phyloP scores from a whole-genome alignment of 1,140 invertebrate species.

The Amyelois transitella region DNA sequence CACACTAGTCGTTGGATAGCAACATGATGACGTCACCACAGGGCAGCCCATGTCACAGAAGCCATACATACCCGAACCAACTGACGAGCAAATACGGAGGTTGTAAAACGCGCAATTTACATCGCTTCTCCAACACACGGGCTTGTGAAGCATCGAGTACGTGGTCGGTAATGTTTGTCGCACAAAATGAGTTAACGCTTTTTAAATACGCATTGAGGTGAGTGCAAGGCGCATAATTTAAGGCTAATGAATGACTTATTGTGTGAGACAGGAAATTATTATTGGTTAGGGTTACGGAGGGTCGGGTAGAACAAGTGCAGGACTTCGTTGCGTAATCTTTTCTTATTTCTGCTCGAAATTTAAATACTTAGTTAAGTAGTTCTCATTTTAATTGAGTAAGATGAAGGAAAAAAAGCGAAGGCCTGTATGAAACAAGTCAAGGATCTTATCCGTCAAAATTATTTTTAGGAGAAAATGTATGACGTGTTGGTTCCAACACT shows the following conservation, averaged over 20 bases:
- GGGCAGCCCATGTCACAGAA: conserved; percentile 58
- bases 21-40: conserved; percentile 53
- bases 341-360: background rate
- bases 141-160: conserved; percentile 20
- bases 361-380: too few relatives aligned
- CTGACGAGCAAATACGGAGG: conserved; percentile 25
- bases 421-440: too few relatives aligned
- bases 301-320: conserved; percentile 4
- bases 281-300: conserved; percentile 47
- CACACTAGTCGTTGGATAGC: conserved; percentile 28
- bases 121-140: conserved; percentile 35
- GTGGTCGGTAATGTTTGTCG: conserved; percentile 26
- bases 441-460: too few relatives aligned
- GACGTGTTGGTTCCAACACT: too few relatives aligned
- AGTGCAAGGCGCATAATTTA: conserved; percentile 67
- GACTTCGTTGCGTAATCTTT: background rate
- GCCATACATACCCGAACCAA: conserved; percentile 35
- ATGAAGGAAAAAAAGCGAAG: too few relatives aligned
- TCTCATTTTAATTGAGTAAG: too few relatives aligned
- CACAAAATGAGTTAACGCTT: conserved; percentile 16
- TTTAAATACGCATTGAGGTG: conserved; percentile 42
- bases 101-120: conserved; percentile 30
- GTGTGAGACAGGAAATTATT: conserved; percentile 67
- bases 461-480: too few relatives aligned
- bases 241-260: conserved; percentile 72